Base-by-base conservation (phyloP, 1,140 invertebrate species). In the Drosophila repleta region DNA sequence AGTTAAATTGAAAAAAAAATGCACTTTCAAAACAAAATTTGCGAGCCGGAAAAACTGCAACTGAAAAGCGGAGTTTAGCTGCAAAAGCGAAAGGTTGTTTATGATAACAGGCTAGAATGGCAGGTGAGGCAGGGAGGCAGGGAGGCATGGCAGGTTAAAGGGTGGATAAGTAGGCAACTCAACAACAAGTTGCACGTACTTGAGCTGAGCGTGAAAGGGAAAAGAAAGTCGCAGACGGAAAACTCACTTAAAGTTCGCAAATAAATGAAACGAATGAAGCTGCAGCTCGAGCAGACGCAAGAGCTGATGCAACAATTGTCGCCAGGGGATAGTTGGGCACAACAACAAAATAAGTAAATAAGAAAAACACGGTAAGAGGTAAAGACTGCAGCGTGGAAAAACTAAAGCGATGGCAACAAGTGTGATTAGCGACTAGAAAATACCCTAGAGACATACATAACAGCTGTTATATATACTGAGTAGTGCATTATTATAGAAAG, bases 191-290 rank as follows among this genome's bases (percentile, higher is more conserved):
- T 84, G 69, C 81, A 74, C 58, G 73, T 77, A 85, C 80, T 84
- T 79, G 62, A 80, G 58, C 43, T 48, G 11, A 62, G 60, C 41
- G 68, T 45, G 68, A 66, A 72, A 80, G 62, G 62, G 70, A 77
- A 82, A 79, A 63, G 71, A 71, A 63, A 71, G 61, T 72, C 37
- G 37, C 45, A 35, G 29, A 37, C 57, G 60, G 55, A 67, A 76
- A 69, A 41, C 48, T 24, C 39, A 21, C 52, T 52, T 52, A 69
- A 77, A 79, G 79, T 45, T 65, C 81, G 69, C 81, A 84, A 84
- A 85, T 80, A 84, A 84, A 85, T 85, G 81, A 85, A 76, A 80
- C 81, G 81, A 84, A 74, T 68, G 64, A 73, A 84, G 71, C 71
- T 84, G 74, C 68, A 79, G 65, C 39, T 26, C 37, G 32, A 62